Percentiles rank a stretch among this genome's conserved stretches.
These are phyloP conservation scores for Pterocles burchelli DNA, from an alignment of 2,113 vertebrate species.

Conservation along the genomic window DNA sequence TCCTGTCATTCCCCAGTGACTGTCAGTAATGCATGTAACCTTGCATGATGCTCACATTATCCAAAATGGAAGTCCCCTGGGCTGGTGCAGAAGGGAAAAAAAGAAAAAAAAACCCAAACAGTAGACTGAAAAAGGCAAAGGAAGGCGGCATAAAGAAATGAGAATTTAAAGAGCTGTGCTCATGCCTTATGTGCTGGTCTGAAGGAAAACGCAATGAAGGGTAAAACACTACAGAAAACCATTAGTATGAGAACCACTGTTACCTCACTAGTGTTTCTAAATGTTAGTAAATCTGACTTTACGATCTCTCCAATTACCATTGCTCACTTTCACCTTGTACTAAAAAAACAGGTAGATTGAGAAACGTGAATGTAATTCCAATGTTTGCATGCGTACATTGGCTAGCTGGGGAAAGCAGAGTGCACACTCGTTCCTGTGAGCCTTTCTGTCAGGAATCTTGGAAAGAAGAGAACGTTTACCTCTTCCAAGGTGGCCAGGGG, in stretches of 20 bases:
- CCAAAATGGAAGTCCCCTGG: not conserved
- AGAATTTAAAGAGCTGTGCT: not conserved
- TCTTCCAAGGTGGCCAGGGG: not conserved
- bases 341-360: not conserved
- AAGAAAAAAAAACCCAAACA: not conserved
- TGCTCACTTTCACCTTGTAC: not conserved
- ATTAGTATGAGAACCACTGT: not conserved
- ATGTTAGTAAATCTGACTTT: not conserved
- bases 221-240: not conserved
- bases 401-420: not conserved
- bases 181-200: not conserved
- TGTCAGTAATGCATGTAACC: not conserved
- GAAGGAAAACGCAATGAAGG: not conserved
- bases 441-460: not conserved
- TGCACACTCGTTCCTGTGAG: fast-evolving
- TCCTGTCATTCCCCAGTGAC: not conserved
- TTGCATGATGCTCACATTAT: fast-evolving
- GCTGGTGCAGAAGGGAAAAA: not conserved
- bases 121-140: not conserved
- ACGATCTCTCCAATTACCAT: not conserved
- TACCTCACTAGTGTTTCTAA: not conserved
- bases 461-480: not conserved
- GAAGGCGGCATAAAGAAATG: not conserved
- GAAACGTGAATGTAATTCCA: fast-evolving
- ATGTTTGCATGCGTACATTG: not conserved